Base-by-base conservation (phyloP, 2,113 vertebrate genomes). In the Pseudopipra pipra region DNA sequence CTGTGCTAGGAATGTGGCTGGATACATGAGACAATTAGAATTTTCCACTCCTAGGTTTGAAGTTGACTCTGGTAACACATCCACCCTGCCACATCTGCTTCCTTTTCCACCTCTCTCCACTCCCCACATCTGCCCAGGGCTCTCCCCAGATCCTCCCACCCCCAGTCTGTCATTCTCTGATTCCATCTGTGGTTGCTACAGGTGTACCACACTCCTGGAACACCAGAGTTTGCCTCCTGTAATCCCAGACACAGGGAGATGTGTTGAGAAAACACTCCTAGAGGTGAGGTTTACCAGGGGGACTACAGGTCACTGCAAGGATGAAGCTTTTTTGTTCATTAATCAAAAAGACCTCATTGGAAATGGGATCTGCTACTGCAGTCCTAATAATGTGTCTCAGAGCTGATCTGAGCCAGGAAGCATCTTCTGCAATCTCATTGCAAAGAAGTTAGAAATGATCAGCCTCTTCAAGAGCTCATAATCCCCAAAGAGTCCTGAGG, bases 301-400 rank as follows among this genome's bases (percentile, higher is more conserved):
- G 5, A 11, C 5, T 56, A 4, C 4, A 85, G 47, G 31, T 80
- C 1, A 1, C 41, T n/a, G 23, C 0, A 4, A n/a, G 9, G 43
- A 72, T 28, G 30, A 58, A 72, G 11, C 6, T 8, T 51, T 30
- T 43, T 58, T 35, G 2, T 19, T 66, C 23, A 35, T 35, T 22
- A 30, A 51, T 33, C 31, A 85, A 68, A 51, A 70, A 31, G 19
- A 35, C 28, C 35, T 28, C 80, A 23, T 1, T 33, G 8, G 6
- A 52, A 81, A 56, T 25, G 47, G 47, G 23, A 54, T 76, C 44
- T 75, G 51, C 37, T 41, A 7, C 11, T 46, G 51, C 56, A 59
- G 30, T 7, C 7, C 46, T 59, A 85, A 49, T 65, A 70, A 35
- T 0, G 0, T 27, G 17, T 27, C 65, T 54, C 25, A 27, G 55